These are phyloP conservation scores for Mus minutoides DNA, from an alignment of 2,797 vertebrate species.

Conservation along the genomic window DNA sequence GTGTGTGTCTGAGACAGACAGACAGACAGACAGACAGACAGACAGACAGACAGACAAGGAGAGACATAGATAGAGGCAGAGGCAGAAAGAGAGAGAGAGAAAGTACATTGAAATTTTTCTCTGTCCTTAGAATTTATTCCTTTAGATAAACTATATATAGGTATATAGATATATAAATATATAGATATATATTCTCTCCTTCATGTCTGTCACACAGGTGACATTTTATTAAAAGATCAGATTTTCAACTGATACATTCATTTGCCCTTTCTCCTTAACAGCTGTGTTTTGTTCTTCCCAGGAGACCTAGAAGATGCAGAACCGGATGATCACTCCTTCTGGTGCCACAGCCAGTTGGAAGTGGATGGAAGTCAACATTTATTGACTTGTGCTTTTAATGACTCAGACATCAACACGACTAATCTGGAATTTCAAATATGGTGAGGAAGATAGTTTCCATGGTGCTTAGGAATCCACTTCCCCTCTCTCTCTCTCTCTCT, in stretches of 20 bases:
- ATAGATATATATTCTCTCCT: background rate
- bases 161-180: too few species aligned
- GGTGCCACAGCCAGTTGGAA: constrained; percentile 86
- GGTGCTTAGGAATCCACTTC: background rate
- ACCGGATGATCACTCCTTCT: constrained; percentile 81
- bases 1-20: background rate
- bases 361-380: constrained; percentile 77
- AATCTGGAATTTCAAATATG: constrained; percentile 81
- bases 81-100: too few species aligned
- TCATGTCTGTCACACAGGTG: background rate
- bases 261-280: constrained; percentile 61
- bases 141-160: background rate
- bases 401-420: constrained; percentile 80
- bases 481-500: background rate
- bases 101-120: background rate
- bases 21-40: too few species aligned
- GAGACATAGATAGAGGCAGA: too few species aligned
- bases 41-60: too few species aligned
- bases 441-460: constrained; percentile 78
- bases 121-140: background rate
- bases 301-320: constrained; percentile 85
- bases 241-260: background rate
- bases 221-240: background rate
- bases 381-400: constrained; percentile 83
- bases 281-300: constrained; percentile 69